Base-by-base conservation (phyloP, 2,113 vertebrate genomes). In the Planiliza haematocheilus region DNA sequence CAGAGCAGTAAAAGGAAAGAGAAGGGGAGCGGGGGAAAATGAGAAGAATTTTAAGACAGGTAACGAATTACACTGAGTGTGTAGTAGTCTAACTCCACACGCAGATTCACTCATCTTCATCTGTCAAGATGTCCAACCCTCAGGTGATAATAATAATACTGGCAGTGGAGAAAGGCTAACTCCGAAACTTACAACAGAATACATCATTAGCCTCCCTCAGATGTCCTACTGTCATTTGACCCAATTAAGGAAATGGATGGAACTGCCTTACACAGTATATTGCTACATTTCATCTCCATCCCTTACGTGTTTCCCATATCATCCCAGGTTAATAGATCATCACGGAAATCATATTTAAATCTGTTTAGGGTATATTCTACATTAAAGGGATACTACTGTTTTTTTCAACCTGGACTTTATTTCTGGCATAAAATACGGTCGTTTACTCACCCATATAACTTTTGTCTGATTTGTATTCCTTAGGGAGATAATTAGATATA, bases 121-220 rank as follows among this genome's bases (percentile, higher is more conserved):
- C 8, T 70, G 45, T 69, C 55, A 37, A 38, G 46, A 7, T 67
- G 41, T 60, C 16, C 45, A 24, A 2, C 17, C 48, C 43, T 60
- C 41, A 20, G 62, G 53, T 53, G 21, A 68, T 62, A 37, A 70
- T 81, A 62, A 38, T 63, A 52, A 30, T 34, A 66, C 9, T 71
- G 61, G 50, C 62, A 61, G 14, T 49, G 21, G 45, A 78, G 58
- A 70, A 39, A 46, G 13, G 41, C 24, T 37, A 43, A 37, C 11
- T 24, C 53, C 57, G 57, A 24, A 67, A 65, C 45, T 60, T 67
- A 36, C 24, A 38, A 52, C 50, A 69, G 21, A 42, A 74, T 38
- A 60, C 48, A 60, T 86, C 62, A 53, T 83, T 77, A 80, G 52
- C 68, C 38, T 66, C 58, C 30, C 38, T 57, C 79, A 17, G 11